Conservation (phyloP, 2,888 invertebrate genomes). For the Uropetala carovei region DNA sequence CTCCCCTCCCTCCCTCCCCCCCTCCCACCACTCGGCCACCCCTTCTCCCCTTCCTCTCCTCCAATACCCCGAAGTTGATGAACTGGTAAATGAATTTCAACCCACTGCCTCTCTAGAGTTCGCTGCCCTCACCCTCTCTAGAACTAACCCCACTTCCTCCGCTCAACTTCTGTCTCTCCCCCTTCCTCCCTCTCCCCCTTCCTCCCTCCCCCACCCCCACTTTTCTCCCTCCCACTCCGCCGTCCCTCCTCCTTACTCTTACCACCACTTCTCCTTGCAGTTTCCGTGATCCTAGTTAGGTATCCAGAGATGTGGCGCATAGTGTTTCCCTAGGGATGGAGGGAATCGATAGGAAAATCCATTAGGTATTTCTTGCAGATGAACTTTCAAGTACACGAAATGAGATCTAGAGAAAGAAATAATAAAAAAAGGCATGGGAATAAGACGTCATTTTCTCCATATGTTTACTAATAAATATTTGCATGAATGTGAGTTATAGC, state of each 20-base stretch:
- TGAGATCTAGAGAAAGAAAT: not conserved
- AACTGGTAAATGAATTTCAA: conserved; percentile 31
- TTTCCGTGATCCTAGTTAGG: not conserved
- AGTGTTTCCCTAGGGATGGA: not conserved
- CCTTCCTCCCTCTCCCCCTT: not conserved
- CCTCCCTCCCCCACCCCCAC: not conserved
- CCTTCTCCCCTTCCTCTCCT: not conserved
- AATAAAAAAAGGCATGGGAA: too few species aligned
- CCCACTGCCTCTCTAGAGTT: not conserved
- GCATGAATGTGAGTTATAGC: too few species aligned
- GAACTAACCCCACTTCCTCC: not conserved
- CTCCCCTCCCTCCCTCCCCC: not conserved
- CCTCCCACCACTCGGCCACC: too few species aligned
- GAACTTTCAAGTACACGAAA: not conserved
- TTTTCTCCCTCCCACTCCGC: not conserved
- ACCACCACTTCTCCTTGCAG: not conserved
- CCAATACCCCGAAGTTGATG: conserved; percentile 15
- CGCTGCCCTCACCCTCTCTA: not conserved
- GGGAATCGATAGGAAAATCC: not conserved
- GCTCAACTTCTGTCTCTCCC: not conserved
- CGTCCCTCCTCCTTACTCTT: not conserved
- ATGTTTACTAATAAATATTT: too few species aligned
- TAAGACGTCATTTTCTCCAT: too few species aligned
- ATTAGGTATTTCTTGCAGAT: not conserved
- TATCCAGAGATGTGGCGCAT: not conserved